Evolutionary conservation across 64 coral and sea anemone genomes (phyloP), one percentile per base, ranked within the genome.

Genomic region (Astreopora myriophthalma): DNA sequence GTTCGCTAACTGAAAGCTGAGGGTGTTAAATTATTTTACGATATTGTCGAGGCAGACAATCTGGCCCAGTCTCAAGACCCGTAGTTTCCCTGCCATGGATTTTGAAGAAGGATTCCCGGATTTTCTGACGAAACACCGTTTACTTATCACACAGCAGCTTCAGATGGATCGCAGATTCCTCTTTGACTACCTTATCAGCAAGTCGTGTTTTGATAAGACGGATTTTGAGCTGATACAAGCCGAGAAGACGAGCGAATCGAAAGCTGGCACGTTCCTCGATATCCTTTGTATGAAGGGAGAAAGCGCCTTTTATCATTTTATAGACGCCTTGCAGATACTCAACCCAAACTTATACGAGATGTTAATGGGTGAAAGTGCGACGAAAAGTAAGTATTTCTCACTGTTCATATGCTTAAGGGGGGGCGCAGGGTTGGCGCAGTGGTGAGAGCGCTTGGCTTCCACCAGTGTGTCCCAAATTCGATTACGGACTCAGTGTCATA

Each of bases 341-440:
- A 94, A 89, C 36, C 86, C 92, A 19, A 89, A 24, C 16, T 46
- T 94, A 12, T 94, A 94, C 23, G 92, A 94, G 51, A 51, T 46
- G 25, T 17, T 94, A 38, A 94, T 86, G 2, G 92, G 92, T 17
- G 86, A 94, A 74, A 88, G 79, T 26, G 92, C 86, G 19, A 89
- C 86, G 19, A 65, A 63, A 25, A 64, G 92, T 94, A 85, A 94
- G 92, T 74, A 14, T 2, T 33, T 28, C 58, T 55, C 51, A 16
- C 16, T 55, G 51, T 65, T 11, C 14, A 13, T 29, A 33, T 33
- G 29, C 55, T 60, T n/a, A n/a, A n/a, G n/a, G n/a, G n/a, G n/a
- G n/a, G n/a, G n/a, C n/a, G n/a, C n/a, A n/a, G n/a, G n/a, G n/a
- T n/a, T n/a, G n/a, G n/a, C n/a, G n/a, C n/a, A n/a, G n/a, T n/a